Conservation (phyloP, 2,797 vertebrate genomes). For the Pseudochirops cupreus region DNA sequence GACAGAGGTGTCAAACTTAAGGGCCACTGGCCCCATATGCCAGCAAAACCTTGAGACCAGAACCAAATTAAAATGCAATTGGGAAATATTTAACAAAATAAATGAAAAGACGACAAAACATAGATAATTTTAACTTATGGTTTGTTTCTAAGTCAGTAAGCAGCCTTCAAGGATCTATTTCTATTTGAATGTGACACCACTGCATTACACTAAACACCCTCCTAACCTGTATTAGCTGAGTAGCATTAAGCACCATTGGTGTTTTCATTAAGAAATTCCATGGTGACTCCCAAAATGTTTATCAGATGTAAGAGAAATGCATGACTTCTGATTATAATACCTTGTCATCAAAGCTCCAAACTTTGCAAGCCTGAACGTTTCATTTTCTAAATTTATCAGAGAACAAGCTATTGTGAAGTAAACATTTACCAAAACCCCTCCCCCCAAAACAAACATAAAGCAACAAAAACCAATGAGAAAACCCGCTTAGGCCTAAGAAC, state of each 20-base stretch:
- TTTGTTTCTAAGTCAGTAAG: background rate
- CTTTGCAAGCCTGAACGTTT: background rate
- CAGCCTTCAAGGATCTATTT: background rate
- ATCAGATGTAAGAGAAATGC: background rate
- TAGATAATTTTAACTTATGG: background rate
- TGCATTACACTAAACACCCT: background rate
- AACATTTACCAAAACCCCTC: background rate
- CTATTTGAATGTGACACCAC: background rate
- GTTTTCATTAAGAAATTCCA: background rate
- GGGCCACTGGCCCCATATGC: background rate
- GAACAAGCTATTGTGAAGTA: background rate
- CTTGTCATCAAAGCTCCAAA: background rate
- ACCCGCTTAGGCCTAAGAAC: background rate
- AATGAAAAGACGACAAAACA: background rate
- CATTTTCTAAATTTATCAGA: background rate
- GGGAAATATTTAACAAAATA: background rate
- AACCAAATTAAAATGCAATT: background rate
- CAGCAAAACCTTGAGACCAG: background rate
- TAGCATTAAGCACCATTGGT: background rate
- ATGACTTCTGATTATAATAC: background rate
- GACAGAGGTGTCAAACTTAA: background rate
- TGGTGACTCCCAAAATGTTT: background rate
- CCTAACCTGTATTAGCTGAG: background rate
- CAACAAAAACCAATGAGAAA: background rate
- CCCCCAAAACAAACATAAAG: no score